phyloP scores from a whole-genome alignment of 2,113 vertebrate species.

The Larimichthys crocea region DNA sequence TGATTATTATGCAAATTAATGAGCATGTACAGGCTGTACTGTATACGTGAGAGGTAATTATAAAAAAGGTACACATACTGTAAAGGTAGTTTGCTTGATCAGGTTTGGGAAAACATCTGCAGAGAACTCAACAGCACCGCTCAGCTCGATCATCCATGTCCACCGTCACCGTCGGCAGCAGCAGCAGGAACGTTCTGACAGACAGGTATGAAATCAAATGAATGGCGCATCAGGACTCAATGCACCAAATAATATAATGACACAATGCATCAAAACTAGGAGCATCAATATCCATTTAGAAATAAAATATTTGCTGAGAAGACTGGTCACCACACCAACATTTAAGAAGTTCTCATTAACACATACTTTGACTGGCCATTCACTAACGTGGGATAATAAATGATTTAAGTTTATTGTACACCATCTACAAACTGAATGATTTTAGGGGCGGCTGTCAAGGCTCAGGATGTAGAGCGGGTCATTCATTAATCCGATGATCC shows the following conservation, averaged over 20 bases:
- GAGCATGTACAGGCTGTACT: neutral
- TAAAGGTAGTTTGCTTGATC: slow-evolving; percentile 49
- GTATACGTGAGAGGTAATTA: neutral
- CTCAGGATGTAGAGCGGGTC: no score
- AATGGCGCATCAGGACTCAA: neutral
- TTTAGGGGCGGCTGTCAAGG: no score
- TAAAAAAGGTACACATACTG: slow-evolving; percentile 47
- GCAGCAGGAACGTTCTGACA: slow-evolving; percentile 50
- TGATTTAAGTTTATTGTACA: no score
- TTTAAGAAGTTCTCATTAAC: neutral
- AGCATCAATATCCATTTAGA: neutral
- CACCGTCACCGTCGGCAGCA: slow-evolving; percentile 35
- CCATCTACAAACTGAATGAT: no score
- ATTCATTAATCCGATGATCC: no score
- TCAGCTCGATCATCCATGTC: slow-evolving; percentile 52
- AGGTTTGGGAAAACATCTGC: slow-evolving; percentile 39
- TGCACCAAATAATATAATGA: neutral
- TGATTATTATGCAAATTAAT: neutral
- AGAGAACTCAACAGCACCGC: slow-evolving; percentile 45
- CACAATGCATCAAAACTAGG: neutral
- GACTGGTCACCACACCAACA: neutral
- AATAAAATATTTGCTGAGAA: neutral
- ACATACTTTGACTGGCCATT: neutral
- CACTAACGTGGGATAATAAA: neutral
- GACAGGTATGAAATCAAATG: neutral